These are phyloP conservation scores for Watsonalla binaria DNA, from an alignment of 2,888 invertebrate species.

Conservation along the genomic window DNA sequence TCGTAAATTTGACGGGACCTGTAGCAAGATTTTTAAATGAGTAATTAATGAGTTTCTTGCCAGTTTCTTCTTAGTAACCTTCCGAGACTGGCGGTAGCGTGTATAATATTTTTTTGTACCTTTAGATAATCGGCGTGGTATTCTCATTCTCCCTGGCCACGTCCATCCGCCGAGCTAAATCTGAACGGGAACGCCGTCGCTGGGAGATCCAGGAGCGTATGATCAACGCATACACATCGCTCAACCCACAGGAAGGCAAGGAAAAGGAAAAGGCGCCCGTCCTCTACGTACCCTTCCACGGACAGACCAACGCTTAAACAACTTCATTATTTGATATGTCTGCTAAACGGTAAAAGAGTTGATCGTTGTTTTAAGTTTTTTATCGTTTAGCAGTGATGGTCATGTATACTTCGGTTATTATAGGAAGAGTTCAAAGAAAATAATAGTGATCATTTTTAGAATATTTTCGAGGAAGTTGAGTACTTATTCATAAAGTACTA, in stretches of 20 bases:
- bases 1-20: too few relatives aligned
- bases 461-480: too few relatives aligned
- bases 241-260: slow-evolving; percentile 60
- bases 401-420: too few relatives aligned
- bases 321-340: not conserved
- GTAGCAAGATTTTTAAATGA: too few relatives aligned
- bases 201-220: slow-evolving; percentile 83
- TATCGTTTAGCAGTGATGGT: too few relatives aligned
- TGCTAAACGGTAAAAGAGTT: not conserved
- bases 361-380: too few relatives aligned
- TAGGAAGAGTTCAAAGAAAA: too few relatives aligned
- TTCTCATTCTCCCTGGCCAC: slow-evolving; percentile 94
- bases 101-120: slow-evolving; percentile 31
- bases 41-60: too few relatives aligned
- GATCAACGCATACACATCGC: slow-evolving; percentile 70
- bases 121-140: slow-evolving; percentile 89
- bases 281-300: slow-evolving; percentile 73
- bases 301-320: slow-evolving; percentile 54
- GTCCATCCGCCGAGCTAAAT: slow-evolving; percentile 88
- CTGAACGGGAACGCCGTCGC: slow-evolving; percentile 83
- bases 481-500: too few relatives aligned
- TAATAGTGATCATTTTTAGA: too few relatives aligned
- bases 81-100: too few relatives aligned
- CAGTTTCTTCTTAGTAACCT: too few relatives aligned
- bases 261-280: slow-evolving; percentile 59